These are phyloP conservation scores for Trididemnum clinides DNA, from an alignment of 23 tunicate genomes.

Conservation along the genomic window DNA sequence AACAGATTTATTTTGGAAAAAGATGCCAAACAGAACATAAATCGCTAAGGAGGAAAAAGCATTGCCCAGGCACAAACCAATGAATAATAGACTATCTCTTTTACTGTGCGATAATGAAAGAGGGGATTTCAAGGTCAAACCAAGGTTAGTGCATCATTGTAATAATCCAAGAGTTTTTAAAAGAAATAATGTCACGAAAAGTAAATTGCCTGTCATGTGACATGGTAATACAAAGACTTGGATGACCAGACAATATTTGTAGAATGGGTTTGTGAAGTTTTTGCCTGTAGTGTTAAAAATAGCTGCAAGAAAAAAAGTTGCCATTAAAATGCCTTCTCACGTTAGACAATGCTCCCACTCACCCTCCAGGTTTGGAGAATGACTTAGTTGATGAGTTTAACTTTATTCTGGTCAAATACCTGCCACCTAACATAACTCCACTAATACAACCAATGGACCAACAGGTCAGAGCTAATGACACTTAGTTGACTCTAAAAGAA, in stretches of 20 bases:
- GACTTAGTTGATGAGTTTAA: too few relatives aligned
- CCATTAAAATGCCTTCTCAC: too few relatives aligned
- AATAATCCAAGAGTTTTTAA: not conserved
- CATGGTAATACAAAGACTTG: too few relatives aligned
- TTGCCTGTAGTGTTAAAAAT: not conserved
- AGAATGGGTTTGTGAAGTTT: not conserved
- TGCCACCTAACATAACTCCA: not conserved
- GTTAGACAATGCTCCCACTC: too few relatives aligned
- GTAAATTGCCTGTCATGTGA: too few relatives aligned
- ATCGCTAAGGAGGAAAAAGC: not conserved
- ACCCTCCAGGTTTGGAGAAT: too few relatives aligned
- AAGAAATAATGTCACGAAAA: too few relatives aligned
- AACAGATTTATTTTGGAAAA: not conserved
- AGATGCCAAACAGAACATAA: not conserved
- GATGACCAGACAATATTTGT: too few relatives aligned
- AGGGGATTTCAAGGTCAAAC: not conserved
- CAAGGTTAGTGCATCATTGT: not conserved
- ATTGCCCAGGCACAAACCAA: not conserved
- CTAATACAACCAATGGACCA: too few relatives aligned
- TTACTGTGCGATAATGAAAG: not conserved
- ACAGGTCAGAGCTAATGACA: too few relatives aligned
- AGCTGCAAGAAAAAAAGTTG: too few relatives aligned
- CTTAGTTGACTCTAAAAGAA: not conserved
- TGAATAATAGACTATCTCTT: not conserved
- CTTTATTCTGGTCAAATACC: not conserved